Evolutionary conservation across 2,888 invertebrate species (phyloP).

Genomic region (Oscheius onirici): DNA sequence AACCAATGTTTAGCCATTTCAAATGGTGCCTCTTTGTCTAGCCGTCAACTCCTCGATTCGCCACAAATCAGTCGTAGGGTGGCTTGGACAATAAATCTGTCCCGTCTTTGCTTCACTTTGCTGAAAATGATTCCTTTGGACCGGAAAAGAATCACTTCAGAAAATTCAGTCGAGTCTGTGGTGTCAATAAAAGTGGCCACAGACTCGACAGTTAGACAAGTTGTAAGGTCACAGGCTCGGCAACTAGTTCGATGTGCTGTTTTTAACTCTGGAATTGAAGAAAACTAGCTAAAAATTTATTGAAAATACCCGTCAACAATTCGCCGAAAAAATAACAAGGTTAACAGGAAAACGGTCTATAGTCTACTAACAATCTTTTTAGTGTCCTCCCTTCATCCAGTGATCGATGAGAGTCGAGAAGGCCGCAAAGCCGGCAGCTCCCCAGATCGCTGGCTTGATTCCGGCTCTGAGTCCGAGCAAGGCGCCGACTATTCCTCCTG

Average conservation of each 20-base stretch:
- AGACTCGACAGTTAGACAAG: too few relatives aligned
- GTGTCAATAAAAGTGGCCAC: too few relatives aligned
- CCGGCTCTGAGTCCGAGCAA: constrained; percentile 83
- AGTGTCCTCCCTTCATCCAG: constrained; percentile 60
- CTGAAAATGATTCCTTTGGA: too few relatives aligned
- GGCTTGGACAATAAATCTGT: too few relatives aligned
- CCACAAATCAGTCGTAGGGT: constrained; percentile 15
- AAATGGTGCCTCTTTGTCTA: constrained; percentile 24
- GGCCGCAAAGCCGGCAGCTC: constrained; percentile 95
- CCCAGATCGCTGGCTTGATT: constrained; percentile 84
- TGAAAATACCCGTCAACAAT: constrained; percentile 2
- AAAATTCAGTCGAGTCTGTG: too few relatives aligned
- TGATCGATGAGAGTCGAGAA: constrained; percentile 97
- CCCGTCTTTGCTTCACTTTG: background rate
- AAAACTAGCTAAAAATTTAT: too few relatives aligned
- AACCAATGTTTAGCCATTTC: constrained; percentile 20
- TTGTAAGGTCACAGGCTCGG: too few relatives aligned
- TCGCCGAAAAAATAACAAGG: constrained; percentile 11
- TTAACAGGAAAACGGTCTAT: too few relatives aligned
- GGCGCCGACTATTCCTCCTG: constrained; percentile 79
- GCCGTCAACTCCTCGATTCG: background rate
- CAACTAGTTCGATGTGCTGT: too few relatives aligned
- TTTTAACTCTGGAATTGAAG: too few relatives aligned
- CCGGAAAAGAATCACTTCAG: too few relatives aligned
- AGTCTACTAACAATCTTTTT: background rate